These are phyloP conservation scores for Drosophila sordidapex DNA, from an alignment of 2,888 invertebrate species.

Conservation along the genomic window DNA sequence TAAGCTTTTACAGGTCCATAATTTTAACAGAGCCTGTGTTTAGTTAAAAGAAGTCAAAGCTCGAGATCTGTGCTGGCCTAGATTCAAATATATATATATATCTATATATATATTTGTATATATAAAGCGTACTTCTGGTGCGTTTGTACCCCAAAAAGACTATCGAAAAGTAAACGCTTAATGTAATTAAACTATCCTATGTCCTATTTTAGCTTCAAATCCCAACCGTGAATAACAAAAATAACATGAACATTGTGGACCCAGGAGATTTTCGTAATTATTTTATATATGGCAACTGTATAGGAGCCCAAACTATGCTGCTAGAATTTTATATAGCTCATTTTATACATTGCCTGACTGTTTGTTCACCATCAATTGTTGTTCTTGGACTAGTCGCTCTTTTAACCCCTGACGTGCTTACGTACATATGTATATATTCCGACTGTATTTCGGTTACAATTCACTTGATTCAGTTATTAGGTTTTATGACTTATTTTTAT, in stretches of 20 bases:
- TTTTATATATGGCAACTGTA: neutral
- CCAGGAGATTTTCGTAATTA: slow-evolving; percentile 16
- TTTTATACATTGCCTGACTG: slow-evolving; percentile 23
- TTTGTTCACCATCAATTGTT: slow-evolving; percentile 1
- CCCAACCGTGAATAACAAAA: neutral
- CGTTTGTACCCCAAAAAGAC: neutral
- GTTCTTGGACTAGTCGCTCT: slow-evolving; percentile 16
- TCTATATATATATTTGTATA: neutral
- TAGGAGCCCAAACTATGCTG: neutral
- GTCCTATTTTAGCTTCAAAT: slow-evolving; percentile 4
- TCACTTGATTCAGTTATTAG: slow-evolving; percentile 64
- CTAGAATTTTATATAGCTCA: slow-evolving; percentile 1
- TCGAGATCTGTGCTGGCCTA: no score
- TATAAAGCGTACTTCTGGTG: neutral
- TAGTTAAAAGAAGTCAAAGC: neutral
- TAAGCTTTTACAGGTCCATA: neutral
- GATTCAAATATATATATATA: neutral
- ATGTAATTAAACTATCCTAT: neutral
- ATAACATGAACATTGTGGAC: neutral
- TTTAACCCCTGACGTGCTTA: slow-evolving; percentile 53
- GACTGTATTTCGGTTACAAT: slow-evolving; percentile 33
- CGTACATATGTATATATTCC: neutral
- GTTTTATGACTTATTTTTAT: slow-evolving; percentile 49
- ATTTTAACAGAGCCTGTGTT: neutral
- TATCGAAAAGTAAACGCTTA: neutral